Evolutionary conservation across 2,888 invertebrate species (phyloP), one percentile per base, ranked within the genome.

Genomic region (Prosapia bicincta): DNA sequence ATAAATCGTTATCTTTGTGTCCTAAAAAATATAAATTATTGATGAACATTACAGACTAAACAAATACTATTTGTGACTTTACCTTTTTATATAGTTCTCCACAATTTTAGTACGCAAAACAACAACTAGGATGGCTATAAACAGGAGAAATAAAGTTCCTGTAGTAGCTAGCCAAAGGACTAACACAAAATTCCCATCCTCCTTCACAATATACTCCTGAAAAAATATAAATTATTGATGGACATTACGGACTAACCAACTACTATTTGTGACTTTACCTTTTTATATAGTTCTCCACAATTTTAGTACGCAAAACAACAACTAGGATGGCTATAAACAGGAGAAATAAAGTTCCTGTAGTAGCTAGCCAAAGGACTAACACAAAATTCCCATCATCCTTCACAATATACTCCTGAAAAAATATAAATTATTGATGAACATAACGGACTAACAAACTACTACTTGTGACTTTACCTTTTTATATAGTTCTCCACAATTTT

Each of bases 11-110:
- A n/a, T n/a, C n/a, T n/a, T n/a, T n/a, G n/a, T n/a, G n/a, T n/a
- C n/a, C n/a, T n/a, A n/a, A n/a, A n/a, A n/a, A n/a, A n/a, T n/a
- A n/a, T n/a, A n/a, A n/a, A n/a, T n/a, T n/a, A n/a, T n/a, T n/a
- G n/a, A n/a, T n/a, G n/a, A n/a, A n/a, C n/a, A n/a, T n/a, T n/a
- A n/a, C n/a, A n/a, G n/a, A n/a, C n/a, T n/a, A n/a, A n/a, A n/a
- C n/a, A n/a, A n/a, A n/a, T n/a, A n/a, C n/a, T n/a, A n/a, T n/a
- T n/a, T n/a, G n/a, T n/a, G n/a, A 30, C 30, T 26, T 43, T 69
- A 74, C 74, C 74, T 74, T 43, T 69, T 69, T 26, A 74, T 69
- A 32, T 74, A 74, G 65, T 69, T 69, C 66, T 74, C 74, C 13
- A 74, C 65, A 13, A 54, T 65, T 69, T 24, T 25, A 28, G 74